These are phyloP conservation scores for Todus mexicanus DNA, from an alignment of 2,797 vertebrate species.

Conservation along the genomic window DNA sequence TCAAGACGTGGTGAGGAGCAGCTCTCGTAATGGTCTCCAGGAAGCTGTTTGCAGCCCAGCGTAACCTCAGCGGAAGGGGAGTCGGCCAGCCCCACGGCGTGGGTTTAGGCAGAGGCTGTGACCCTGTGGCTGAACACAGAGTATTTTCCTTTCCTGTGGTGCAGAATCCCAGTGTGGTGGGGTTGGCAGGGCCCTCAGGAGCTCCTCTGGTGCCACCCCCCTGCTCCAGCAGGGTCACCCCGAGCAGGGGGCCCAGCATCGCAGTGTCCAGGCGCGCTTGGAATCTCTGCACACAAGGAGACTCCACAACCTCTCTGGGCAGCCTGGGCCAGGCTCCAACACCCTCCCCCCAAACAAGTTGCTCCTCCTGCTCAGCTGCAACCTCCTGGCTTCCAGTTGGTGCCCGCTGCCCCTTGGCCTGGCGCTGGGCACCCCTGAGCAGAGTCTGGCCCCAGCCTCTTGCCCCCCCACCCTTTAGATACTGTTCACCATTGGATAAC, in stretches of 20 bases:
- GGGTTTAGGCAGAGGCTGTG: not conserved
- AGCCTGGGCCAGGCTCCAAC: too few relatives aligned
- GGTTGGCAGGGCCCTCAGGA: not conserved
- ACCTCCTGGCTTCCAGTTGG: not conserved
- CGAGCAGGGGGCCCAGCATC: too few relatives aligned
- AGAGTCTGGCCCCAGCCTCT: too few relatives aligned
- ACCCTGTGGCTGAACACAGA: not conserved
- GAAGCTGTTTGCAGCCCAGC: not conserved
- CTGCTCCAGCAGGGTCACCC: not conserved
- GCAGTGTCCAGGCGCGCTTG: too few relatives aligned
- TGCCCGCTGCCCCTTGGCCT: not conserved
- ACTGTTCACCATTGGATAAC: not conserved
- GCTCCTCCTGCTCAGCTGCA: not conserved
- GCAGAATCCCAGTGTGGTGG: not conserved
- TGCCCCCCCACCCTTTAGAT: not conserved
- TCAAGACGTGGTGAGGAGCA: fast-evolving
- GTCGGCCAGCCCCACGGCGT: fast-evolving
- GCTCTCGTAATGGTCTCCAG: not conserved
- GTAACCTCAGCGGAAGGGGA: not conserved
- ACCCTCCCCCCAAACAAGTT: too few relatives aligned
- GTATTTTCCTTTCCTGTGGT: not conserved
- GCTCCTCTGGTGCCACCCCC: not conserved
- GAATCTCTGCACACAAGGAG: too few relatives aligned
- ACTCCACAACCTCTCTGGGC: too few relatives aligned
- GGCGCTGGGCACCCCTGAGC: not conserved